Conservation (phyloP, 2,113 vertebrate genomes). For the Barbus barbus region DNA sequence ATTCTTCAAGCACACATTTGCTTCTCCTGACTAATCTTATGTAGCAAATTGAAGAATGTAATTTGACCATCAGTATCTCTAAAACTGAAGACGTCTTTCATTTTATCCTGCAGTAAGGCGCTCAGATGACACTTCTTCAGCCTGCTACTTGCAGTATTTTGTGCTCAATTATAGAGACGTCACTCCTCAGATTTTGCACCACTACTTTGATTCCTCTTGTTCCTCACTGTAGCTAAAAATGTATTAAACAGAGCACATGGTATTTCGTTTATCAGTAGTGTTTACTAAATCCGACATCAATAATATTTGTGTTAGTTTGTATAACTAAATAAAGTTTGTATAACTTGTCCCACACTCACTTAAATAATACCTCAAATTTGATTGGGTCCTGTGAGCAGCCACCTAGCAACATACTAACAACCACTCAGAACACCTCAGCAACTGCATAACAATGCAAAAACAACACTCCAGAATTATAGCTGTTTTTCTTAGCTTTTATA, state of each 20-base stretch:
- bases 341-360: background rate
- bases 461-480: background rate
- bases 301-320: background rate
- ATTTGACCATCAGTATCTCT: constrained; percentile 16
- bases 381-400: background rate
- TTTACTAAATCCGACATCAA: background rate
- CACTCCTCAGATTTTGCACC: background rate
- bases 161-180: constrained; percentile 70
- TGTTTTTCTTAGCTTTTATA: background rate
- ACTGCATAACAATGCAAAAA: background rate
- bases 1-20: background rate
- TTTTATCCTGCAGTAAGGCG: background rate
- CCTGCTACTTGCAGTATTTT: background rate
- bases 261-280: background rate
- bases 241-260: background rate
- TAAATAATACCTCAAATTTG: background rate
- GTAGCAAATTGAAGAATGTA: constrained; percentile 13
- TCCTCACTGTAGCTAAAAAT: background rate
- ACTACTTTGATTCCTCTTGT: background rate
- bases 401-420: background rate
- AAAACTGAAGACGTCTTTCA: background rate
- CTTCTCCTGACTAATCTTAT: constrained; percentile 12
- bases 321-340: too few relatives aligned
- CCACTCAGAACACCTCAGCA: background rate
- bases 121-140: background rate